phyloP scores from a whole-genome alignment of 1,140 invertebrate genomes.

The Pteromalus puparum region DNA sequence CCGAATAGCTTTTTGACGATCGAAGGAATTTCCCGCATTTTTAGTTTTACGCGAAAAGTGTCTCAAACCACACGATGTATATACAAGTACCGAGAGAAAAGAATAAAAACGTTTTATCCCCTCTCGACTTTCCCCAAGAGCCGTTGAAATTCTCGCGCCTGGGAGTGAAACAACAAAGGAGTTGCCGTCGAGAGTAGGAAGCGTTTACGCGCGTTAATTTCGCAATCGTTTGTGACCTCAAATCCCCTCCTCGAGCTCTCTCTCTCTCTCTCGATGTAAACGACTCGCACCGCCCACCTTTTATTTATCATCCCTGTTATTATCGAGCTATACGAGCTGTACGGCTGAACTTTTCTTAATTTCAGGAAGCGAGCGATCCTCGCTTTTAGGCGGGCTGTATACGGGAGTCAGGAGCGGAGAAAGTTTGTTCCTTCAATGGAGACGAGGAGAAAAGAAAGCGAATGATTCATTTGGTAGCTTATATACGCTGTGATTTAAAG shows the following conservation, averaged over 20 bases:
- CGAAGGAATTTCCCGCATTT: background rate
- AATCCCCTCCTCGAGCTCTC: too few species aligned
- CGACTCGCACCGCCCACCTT: background rate
- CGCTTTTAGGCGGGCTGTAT: background rate
- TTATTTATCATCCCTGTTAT: constrained; percentile 14
- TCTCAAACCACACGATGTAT: too few species aligned
- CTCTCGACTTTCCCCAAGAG: background rate
- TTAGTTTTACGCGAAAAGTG: background rate
- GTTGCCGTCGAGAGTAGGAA: background rate
- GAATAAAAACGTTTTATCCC: background rate
- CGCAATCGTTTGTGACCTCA: background rate
- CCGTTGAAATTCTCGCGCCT: background rate
- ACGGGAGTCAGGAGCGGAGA: background rate
- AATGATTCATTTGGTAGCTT: background rate
- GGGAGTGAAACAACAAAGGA: background rate
- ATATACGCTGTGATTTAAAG: background rate
- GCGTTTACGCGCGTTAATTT: background rate
- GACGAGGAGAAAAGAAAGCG: background rate
- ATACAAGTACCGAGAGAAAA: too few species aligned
- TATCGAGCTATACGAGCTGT: background rate
- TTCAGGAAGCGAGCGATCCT: background rate
- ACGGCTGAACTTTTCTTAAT: background rate
- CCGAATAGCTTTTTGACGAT: background rate
- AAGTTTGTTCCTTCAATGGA: background rate
- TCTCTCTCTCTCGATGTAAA: background rate